Conservation (phyloP, 2,113 vertebrate species). For the Megaceryle torquata region DNA sequence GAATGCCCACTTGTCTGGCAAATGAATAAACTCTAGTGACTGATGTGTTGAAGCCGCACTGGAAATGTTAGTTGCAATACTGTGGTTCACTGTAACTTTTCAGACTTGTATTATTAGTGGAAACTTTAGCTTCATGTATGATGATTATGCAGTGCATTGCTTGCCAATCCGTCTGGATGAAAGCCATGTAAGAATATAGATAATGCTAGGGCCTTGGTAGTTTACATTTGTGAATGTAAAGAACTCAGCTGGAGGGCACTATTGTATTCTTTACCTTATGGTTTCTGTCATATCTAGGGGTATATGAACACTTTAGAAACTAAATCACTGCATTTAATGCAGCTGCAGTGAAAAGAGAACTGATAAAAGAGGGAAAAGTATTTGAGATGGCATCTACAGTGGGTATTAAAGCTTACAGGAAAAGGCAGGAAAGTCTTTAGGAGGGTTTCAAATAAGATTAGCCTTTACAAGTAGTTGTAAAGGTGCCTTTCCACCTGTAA, state of each 20-base stretch:
- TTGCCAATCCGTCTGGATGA: rapidly evolving
- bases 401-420: background rate
- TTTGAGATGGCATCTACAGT: rapidly evolving
- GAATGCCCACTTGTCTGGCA: background rate
- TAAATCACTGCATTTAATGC: background rate
- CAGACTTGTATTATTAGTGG: background rate
- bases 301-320: background rate
- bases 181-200: rapidly evolving
- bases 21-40: background rate
- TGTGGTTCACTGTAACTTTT: background rate
- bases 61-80: background rate
- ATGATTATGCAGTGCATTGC: rapidly evolving
- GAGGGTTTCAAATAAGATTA: background rate
- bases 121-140: background rate
- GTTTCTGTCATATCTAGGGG: background rate
- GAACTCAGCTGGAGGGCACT: background rate
- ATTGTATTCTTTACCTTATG: background rate
- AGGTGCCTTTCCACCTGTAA: background rate
- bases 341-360: background rate
- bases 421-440: background rate
- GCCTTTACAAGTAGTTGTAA: background rate
- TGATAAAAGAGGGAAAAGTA: background rate
- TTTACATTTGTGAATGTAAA: background rate
- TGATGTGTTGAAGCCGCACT: background rate
- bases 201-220: background rate